Evolutionary conservation across 2,888 invertebrate species (phyloP).

Genomic region (Acanthosepion esculentum): DNA sequence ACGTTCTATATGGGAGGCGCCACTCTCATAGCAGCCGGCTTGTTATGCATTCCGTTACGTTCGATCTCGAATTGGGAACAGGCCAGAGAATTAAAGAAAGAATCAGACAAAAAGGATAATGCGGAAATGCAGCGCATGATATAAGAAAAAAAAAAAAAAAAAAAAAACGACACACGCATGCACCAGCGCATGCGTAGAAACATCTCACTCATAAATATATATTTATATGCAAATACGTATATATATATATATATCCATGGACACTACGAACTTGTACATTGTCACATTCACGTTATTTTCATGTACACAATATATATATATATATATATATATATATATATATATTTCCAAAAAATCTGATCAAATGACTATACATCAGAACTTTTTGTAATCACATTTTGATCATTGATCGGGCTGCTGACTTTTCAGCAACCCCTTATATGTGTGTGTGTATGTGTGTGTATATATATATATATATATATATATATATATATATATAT

Average conservation of each 20-base stretch:
- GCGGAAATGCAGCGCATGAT: background rate
- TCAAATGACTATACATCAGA: too few relatives aligned
- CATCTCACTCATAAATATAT: background rate
- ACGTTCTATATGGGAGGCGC: conserved; percentile 64
- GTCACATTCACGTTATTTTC: background rate
- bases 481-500: background rate
- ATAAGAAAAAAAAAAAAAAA: background rate
- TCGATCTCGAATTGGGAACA: conserved; percentile 56
- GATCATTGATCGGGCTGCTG: background rate
- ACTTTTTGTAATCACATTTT: background rate
- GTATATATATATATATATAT: background rate
- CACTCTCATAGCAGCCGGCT: conserved; percentile 59
- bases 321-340: conserved; percentile 36
- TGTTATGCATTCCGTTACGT: conserved; percentile 60
- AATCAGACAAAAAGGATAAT: background rate
- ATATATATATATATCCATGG: background rate
- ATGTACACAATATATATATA: background rate
- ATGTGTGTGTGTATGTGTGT: background rate
- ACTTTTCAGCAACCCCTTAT: background rate
- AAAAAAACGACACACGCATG: background rate
- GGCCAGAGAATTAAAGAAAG: background rate
- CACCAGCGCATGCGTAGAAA: background rate
- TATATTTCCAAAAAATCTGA: too few relatives aligned
- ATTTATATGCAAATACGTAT: background rate
- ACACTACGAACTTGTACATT: background rate